Conservation (phyloP, 2,113 vertebrate species). For the Progne subis region DNA sequence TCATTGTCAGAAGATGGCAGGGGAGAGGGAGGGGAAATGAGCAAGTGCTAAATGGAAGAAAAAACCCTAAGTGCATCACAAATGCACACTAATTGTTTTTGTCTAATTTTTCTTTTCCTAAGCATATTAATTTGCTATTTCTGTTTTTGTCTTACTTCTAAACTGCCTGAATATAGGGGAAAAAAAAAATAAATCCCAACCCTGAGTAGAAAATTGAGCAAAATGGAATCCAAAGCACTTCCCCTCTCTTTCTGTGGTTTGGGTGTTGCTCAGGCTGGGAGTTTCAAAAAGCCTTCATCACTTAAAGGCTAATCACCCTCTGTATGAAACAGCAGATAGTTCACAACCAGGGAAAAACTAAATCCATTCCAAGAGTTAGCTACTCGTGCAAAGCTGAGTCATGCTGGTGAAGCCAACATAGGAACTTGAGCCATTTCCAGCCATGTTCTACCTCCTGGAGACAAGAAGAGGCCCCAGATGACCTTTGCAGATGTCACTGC, state of each 20-base stretch:
- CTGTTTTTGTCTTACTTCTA: conserved; percentile 20
- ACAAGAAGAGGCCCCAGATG: background rate
- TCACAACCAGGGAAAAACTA: background rate
- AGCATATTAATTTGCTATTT: conserved; percentile 47
- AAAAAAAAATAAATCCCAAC: background rate
- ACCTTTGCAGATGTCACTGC: background rate
- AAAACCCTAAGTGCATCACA: conserved; percentile 3
- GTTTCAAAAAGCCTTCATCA: background rate
- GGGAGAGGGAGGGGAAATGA: background rate
- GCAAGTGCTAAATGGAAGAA: conserved; percentile 20
- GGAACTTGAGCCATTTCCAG: background rate
- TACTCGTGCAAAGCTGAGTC: background rate
- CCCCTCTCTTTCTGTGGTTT: conserved; percentile 23
- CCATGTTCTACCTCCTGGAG: background rate
- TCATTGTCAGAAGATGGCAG: background rate
- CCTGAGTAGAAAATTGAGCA: conserved; percentile 17
- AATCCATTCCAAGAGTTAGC: background rate
- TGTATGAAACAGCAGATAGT: background rate
- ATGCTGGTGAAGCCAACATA: background rate
- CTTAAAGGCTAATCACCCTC: background rate
- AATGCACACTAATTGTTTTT: conserved; percentile 41
- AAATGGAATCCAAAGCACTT: conserved; percentile 43
- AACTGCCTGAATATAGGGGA: background rate
- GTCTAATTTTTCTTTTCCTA: background rate
- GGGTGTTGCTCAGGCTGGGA: background rate